Conservation (phyloP, 2,113 vertebrate genomes). For the Cairina moschata region DNA sequence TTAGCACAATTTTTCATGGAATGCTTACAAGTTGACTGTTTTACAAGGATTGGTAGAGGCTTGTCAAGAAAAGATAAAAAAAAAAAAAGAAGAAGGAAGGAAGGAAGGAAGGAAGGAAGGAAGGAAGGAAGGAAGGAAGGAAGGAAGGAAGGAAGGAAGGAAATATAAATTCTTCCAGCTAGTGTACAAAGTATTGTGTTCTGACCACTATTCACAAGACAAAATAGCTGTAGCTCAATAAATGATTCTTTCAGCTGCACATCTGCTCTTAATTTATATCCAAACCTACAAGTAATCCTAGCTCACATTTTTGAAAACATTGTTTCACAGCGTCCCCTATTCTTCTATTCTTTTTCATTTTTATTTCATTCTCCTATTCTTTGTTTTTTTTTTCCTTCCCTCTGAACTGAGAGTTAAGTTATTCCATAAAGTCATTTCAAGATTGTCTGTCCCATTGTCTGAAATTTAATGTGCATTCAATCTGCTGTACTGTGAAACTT, state of each 20-base stretch:
- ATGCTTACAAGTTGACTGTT: not conserved
- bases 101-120: no score
- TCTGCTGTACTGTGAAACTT: not conserved
- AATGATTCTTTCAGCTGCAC: not conserved
- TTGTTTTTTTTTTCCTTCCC: not conserved
- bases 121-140: no score
- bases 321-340: rapidly evolving
- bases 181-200: not conserved
- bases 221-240: not conserved
- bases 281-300: not conserved
- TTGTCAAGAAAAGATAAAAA: not conserved
- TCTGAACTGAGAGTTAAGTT: not conserved
- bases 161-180: not conserved
- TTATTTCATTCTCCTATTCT: not conserved
- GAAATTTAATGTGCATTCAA: not conserved
- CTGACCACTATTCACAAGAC: not conserved
- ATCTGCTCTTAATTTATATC: not conserved
- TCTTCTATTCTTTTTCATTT: not conserved
- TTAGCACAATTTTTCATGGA: not conserved
- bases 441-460: not conserved
- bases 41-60: not conserved
- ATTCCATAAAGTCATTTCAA: not conserved
- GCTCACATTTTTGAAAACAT: not conserved
- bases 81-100: no score
- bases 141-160: no score